These are phyloP conservation scores for Chaetorhynchus papuensis DNA, from an alignment of 2,113 vertebrate species.

Conservation along the genomic window DNA sequence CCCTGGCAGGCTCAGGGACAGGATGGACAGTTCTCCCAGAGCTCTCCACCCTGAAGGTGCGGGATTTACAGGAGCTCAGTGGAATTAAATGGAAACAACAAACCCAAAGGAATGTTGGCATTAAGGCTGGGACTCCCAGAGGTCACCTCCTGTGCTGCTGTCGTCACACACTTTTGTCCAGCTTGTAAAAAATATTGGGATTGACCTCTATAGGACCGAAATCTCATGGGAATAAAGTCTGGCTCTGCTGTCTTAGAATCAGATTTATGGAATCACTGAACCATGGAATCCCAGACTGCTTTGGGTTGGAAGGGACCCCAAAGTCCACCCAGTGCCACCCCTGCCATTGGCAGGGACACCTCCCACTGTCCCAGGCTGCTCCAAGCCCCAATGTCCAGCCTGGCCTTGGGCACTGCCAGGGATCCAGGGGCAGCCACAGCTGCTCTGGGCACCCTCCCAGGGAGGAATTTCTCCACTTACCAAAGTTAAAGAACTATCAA, in stretches of 20 bases:
- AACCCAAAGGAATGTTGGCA: fast-evolving
- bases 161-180: fast-evolving
- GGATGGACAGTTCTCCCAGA: fast-evolving
- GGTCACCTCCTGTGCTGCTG: not conserved
- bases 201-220: fast-evolving
- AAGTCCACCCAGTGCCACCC: fast-evolving
- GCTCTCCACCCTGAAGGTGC: fast-evolving
- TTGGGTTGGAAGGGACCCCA: fast-evolving
- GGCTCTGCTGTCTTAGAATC: not conserved
- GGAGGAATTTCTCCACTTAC: not conserved
- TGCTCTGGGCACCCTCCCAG: not conserved
- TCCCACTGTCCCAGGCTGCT: not conserved
- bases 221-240: not conserved
- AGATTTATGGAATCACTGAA: not conserved
- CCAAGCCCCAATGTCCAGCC: not conserved
- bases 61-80: fast-evolving
- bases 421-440: not conserved
- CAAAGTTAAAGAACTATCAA: not conserved
- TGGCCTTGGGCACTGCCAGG: not conserved
- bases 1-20: not conserved
- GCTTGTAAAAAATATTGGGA: fast-evolving
- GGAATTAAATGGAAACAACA: fast-evolving
- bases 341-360: not conserved
- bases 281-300: fast-evolving
- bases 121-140: fast-evolving